Evolutionary conservation across 2,797 vertebrate genomes (phyloP), one percentile per base, ranked within the genome.

Genomic region (Poeciliopsis infans): DNA sequence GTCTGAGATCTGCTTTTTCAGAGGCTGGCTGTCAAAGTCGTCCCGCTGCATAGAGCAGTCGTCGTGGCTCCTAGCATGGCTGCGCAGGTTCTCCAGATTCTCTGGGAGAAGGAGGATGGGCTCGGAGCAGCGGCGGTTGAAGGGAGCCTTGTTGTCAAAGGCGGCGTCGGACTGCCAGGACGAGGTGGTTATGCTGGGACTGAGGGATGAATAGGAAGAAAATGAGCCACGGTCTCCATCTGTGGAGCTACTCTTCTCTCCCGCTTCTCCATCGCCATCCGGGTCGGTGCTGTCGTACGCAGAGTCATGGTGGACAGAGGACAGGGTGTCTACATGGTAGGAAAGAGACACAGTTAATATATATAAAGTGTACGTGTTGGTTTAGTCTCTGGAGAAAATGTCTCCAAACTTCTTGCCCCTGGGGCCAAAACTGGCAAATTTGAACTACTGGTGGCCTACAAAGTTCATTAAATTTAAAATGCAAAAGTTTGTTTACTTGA

Each of bases 251-350:
- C 61, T 64, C 16, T 74, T 83, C 66, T 91, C 89, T 47, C 85
- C 84, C 0, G 78, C 81, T 43, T 94, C 92, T 39, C 90, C 88
- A 41, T 98, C 97, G 0, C 86, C 92, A 5, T 99, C 98, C 0
- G 96, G 96, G 82, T 98, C 98, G 0, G 96, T 96, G 93, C 97
- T 99, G 89, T 98, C 97, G 0, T 98, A 98, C 0, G 97, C 98
- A 0, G 97, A 99, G 94, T 99, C 98, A 4, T 96, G 97, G 85
- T 97, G 97, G 69, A 96, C 95, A 45, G 93, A 96, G n/a, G 95
- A 95, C 55, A 92, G 33, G 0, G 92, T 93, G 79, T 99, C 98
- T 99, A 93, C 12, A 75, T 83, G 82, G 75, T 45, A 83, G 13
- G n/a, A 2, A 72, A 79, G 68, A 79, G 46, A 46, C 18, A 64